Base-by-base conservation (phyloP, 2,797 vertebrate species). In the Hapalemur alaotrensis region DNA sequence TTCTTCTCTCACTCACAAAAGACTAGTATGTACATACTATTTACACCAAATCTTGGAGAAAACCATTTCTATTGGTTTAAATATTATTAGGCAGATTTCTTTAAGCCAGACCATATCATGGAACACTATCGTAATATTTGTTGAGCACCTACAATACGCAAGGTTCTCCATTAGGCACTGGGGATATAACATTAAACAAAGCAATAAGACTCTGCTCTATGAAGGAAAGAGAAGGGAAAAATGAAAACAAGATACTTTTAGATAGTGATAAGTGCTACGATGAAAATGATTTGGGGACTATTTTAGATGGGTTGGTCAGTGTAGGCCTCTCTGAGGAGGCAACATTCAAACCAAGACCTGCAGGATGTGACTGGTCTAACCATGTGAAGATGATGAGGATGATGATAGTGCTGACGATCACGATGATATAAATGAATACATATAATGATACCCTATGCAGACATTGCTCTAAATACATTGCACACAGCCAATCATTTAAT, bases 391-490 rank as follows among this genome's bases (percentile, higher is more conserved):
- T 38, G 32, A 32, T 76, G 46, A 0, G 38, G 59, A 2, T 67
- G 13, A 2, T 35, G 25, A 23, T 35, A 32, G 0, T 63, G 9
- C 17, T 52, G 41, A 22, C 46, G 4, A 22, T 38, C 25, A 57
- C 11, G 13, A 23, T 30, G 32, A 59, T 28, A 72, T 78, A 65
- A 80, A 9, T 17, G 50, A 72, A 78, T 18, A 30, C 32, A 22
- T 13, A 17, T 0, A 32, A n/a, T 28, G 43, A 20, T 30, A 18
- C 1, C 7, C 0, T 38, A 0, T 46, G 2, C 5, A 85, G 54
- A 48, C 3, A 8, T 18, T 38, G 4, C 35, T 72, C 23, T 88
- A 67, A 57, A 5, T 57, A 30, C 32, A 17, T 54, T 67, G 69
- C 2, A 25, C 61, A 25, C 3, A 72, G 8, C 20, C 69, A 12